A percentile compares a stretch with the other conserved stretches of the same genome.
Conservation (phyloP, 2,113 vertebrate species). For the Pseudolaguvia tuberculata region DNA sequence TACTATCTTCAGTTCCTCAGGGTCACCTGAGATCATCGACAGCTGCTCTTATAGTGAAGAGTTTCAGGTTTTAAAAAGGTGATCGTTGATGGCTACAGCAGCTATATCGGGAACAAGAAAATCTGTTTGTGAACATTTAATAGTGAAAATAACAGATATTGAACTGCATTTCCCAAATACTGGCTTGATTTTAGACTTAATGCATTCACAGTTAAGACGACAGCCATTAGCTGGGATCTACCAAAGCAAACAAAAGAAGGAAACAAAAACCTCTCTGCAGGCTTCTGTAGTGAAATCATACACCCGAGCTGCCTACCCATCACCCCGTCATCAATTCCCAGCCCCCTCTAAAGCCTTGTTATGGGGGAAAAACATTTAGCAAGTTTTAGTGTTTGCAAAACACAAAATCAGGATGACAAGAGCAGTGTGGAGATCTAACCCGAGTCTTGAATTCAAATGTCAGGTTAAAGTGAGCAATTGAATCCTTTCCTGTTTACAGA, state of each 20-base stretch:
- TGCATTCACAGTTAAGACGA: slow-evolving; percentile 19
- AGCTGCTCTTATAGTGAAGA: slow-evolving; percentile 6
- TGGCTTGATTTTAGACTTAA: slow-evolving; percentile 28
- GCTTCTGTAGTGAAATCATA: slow-evolving; percentile 52
- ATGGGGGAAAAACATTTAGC: slow-evolving; percentile 45
- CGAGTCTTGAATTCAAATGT: slow-evolving; percentile 43
- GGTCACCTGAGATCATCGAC: slow-evolving; percentile 35
- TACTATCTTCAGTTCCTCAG: slow-evolving; percentile 23
- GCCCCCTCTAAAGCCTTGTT: slow-evolving; percentile 38
- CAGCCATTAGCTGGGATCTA: slow-evolving; percentile 37
- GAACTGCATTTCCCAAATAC: neutral
- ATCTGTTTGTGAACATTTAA: neutral
- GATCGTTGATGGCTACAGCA: neutral
- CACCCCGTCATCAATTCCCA: slow-evolving; percentile 38
- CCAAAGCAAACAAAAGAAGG: slow-evolving; percentile 31
- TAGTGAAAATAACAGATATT: neutral
- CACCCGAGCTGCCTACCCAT: slow-evolving; percentile 30
- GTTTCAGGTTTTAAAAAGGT: slow-evolving; percentile 6
- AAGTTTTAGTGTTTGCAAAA: slow-evolving; percentile 53
- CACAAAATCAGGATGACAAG: slow-evolving; percentile 24
- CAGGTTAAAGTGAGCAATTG: slow-evolving; percentile 28
- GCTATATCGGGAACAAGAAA: neutral
- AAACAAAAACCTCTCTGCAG: slow-evolving; percentile 44
- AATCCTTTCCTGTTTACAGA: slow-evolving; percentile 25
- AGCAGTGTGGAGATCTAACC: slow-evolving; percentile 24